Evolutionary conservation across 2,888 invertebrate species (phyloP).

Genomic region (Leptinotarsa juncta): DNA sequence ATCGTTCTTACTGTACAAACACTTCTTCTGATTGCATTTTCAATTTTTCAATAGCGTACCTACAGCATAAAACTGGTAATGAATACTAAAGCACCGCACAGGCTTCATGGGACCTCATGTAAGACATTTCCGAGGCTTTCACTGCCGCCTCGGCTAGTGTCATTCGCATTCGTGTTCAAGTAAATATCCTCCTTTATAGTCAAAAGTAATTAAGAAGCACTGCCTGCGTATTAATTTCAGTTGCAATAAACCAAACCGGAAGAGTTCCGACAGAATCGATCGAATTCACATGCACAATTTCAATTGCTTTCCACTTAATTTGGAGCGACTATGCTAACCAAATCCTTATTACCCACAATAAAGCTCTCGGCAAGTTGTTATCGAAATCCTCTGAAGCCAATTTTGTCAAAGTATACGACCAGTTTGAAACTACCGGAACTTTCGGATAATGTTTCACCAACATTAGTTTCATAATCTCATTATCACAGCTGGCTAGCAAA

Average conservation of each 20-base stretch:
- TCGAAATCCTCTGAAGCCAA: neutral
- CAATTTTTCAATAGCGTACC: too few species aligned
- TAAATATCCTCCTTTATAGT: neutral
- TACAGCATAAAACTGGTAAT: too few species aligned
- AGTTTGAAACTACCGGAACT: neutral
- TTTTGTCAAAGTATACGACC: neutral
- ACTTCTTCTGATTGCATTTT: too few species aligned
- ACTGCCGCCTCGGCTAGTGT: too few species aligned
- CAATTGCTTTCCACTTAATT: neutral
- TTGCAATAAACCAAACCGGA: neutral
- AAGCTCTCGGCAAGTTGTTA: constrained; percentile 3
- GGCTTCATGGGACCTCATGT: too few species aligned
- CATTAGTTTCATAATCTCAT: neutral
- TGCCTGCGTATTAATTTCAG: neutral
- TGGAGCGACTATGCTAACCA: neutral
- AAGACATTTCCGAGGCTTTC: too few species aligned
- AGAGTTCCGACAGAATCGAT: neutral
- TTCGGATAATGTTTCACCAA: neutral
- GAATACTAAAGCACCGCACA: too few species aligned
- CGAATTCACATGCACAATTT: neutral
- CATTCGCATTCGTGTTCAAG: too few species aligned
- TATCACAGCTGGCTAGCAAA: neutral
- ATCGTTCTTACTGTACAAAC: too few species aligned
- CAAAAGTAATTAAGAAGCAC: neutral
- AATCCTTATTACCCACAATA: constrained; percentile 2